These are phyloP conservation scores for Lytechinus pictus DNA, from an alignment of 35 echinoderm and acorn worm genomes.

Conservation along the genomic window DNA sequence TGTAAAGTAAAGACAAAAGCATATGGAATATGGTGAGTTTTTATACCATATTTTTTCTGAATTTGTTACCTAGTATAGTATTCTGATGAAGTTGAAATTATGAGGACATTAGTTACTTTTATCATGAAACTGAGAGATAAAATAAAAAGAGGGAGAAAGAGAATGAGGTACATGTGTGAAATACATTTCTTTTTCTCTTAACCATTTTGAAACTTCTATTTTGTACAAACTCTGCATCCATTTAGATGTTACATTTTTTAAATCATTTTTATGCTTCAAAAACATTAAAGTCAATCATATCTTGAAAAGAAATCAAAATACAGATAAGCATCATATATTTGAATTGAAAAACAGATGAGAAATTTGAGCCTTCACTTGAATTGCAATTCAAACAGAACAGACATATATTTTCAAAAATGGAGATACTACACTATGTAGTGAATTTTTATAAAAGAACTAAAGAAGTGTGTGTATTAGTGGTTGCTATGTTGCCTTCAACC, in stretches of 20 bases:
- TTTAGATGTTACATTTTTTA: no score
- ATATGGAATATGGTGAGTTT: neutral
- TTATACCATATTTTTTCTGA: no score
- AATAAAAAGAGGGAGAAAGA: no score
- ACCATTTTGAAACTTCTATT: no score
- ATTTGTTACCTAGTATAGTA: no score
- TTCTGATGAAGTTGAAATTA: no score
- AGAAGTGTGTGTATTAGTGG: neutral
- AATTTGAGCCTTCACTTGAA: neutral
- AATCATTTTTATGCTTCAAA: no score
- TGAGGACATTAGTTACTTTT: no score
- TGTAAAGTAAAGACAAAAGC: neutral
- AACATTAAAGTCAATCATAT: neutral
- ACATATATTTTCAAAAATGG: neutral
- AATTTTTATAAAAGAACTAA: neutral
- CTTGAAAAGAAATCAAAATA: neutral
- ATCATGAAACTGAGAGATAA: no score
- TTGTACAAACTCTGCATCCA: no score
- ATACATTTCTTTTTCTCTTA: neutral
- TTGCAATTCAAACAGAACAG: neutral
- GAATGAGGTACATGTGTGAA: neutral
- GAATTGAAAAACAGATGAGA: neutral
- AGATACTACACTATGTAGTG: neutral
- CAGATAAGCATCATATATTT: neutral
- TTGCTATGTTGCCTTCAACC: neutral